These are phyloP conservation scores for Pelodiscus sinensis DNA, from an alignment of 2,113 vertebrate genomes.

Conservation along the genomic window DNA sequence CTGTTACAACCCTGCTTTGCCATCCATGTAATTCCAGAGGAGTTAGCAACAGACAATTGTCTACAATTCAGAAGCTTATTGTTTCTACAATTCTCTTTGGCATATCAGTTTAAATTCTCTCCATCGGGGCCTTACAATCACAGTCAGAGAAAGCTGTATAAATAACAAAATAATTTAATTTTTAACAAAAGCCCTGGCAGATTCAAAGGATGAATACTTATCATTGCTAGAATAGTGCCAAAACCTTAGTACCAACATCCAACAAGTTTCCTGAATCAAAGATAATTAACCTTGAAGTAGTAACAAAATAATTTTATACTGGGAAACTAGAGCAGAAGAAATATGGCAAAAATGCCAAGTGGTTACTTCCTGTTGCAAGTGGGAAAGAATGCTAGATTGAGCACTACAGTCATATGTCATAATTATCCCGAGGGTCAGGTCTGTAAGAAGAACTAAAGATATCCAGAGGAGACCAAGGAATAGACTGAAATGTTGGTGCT, in stretches of 20 bases:
- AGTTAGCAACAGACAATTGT: slow-evolving; percentile 60
- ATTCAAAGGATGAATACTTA: neutral
- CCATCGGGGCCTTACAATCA: slow-evolving; percentile 38
- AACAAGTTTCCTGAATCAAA: neutral
- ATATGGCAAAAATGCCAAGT: neutral
- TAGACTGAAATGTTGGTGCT: neutral
- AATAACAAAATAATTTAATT: slow-evolving; percentile 48
- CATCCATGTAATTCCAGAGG: slow-evolving; percentile 48
- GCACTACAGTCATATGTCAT: neutral
- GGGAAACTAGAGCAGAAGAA: neutral
- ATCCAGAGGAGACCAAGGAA: rapidly evolving
- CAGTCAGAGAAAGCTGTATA: slow-evolving; percentile 40
- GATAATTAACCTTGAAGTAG: neutral
- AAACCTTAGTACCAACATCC: neutral
- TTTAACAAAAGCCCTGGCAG: slow-evolving; percentile 38
- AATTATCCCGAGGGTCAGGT: rapidly evolving
- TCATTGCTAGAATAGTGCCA: neutral
- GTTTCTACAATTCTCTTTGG: slow-evolving; percentile 71
- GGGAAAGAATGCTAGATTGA: neutral
- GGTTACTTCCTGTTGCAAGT: neutral
- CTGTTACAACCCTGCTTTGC: slow-evolving; percentile 37
- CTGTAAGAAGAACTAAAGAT: neutral
- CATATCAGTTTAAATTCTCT: slow-evolving; percentile 61
- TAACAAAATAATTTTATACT: neutral
- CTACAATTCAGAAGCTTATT: slow-evolving; percentile 61